phyloP scores from a whole-genome alignment of 2,797 vertebrate genomes.

The Melopsittacus undulatus region DNA sequence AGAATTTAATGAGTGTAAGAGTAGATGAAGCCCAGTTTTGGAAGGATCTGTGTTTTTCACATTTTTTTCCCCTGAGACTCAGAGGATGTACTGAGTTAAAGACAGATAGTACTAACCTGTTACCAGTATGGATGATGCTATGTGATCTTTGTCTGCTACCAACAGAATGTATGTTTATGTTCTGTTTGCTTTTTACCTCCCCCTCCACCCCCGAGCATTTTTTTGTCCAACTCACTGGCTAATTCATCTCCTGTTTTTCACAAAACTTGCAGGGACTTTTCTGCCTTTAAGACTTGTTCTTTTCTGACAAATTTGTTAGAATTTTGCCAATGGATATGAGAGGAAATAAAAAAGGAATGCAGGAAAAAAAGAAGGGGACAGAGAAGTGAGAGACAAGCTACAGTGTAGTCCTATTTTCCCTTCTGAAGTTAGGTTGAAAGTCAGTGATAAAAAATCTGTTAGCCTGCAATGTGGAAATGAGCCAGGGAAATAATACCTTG shows the following conservation, averaged over 20 bases:
- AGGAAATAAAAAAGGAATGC: neutral
- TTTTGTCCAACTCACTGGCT: neutral
- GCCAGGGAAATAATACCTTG: neutral
- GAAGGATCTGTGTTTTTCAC: neutral
- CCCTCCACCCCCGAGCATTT: neutral
- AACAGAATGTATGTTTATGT: neutral
- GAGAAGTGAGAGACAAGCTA: neutral
- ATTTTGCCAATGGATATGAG: neutral
- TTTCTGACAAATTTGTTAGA: neutral
- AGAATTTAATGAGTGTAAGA: neutral
- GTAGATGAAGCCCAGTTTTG: neutral
- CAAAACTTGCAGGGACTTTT: neutral
- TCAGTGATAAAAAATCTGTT: neutral
- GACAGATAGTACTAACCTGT: neutral
- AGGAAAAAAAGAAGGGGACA: neutral
- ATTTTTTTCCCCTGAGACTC: neutral
- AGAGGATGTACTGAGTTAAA: neutral
- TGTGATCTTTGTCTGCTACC: neutral
- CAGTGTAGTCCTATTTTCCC: neutral
- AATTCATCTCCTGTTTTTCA: neutral
- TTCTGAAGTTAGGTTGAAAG: constrained; percentile 17
- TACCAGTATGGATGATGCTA: neutral
- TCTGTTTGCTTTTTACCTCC: neutral
- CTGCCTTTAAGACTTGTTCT: neutral
- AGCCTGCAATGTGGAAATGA: neutral